Evolutionary conservation across 2,113 vertebrate genomes (phyloP).

Genomic region (Crotalus horridus): DNA sequence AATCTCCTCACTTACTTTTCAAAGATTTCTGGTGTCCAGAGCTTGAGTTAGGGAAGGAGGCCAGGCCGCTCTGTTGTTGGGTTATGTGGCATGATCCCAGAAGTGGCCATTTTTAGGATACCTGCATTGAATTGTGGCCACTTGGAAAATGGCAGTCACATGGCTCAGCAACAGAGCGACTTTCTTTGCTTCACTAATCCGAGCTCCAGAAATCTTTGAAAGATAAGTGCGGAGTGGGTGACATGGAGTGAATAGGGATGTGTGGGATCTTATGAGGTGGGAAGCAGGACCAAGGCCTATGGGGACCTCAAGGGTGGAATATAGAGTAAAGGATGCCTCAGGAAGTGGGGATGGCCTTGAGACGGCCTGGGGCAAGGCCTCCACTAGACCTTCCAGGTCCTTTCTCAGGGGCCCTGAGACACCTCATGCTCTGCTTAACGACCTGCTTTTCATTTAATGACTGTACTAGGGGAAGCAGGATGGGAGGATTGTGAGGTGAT

Average conservation of each 20-base stretch:
- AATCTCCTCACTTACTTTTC: background rate
- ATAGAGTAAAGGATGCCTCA: background rate
- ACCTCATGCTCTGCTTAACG: background rate
- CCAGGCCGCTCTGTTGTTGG: background rate
- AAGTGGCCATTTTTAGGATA: background rate
- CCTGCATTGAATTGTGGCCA: background rate
- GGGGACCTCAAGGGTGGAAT: background rate
- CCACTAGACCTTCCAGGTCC: background rate
- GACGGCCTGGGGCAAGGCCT: background rate
- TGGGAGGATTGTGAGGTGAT: background rate
- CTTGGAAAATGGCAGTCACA: background rate
- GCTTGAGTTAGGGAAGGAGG: background rate
- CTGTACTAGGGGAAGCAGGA: background rate
- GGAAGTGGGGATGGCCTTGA: background rate
- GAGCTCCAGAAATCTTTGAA: background rate
- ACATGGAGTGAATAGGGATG: background rate
- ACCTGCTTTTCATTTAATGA: background rate
- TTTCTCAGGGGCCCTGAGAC: background rate
- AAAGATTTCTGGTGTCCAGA: background rate
- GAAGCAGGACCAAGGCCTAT: background rate
- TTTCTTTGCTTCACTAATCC: background rate
- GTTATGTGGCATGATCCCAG: background rate
- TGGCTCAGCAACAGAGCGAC: background rate
- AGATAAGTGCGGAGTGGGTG: background rate
- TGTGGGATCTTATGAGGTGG: background rate